Base-by-base conservation (phyloP, 2,113 vertebrate species). In the Stegastes partitus region DNA sequence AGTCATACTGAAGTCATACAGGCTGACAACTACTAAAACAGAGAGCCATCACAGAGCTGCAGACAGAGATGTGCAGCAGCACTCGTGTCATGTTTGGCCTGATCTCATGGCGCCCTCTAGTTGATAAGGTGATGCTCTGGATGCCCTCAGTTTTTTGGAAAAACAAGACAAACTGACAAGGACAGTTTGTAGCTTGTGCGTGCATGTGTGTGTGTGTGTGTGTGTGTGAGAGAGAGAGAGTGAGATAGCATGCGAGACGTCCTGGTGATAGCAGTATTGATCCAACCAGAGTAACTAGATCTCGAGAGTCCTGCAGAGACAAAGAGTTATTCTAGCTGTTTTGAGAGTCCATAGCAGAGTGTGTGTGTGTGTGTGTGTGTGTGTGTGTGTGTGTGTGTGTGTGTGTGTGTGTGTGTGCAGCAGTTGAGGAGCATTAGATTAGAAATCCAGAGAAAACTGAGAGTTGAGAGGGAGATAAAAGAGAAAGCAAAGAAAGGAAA, bases 261-360 rank as follows among this genome's bases (percentile, higher is more conserved):
- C 79, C 65, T 72, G 73, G 81, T 87, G 79, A 85, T 77, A 57
- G n/a, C 50, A 57, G 55, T 79, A 92, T 89, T 88, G 87, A 91
- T 90, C 42, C 23, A 68, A 25, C 15, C 1, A 68, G 42, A 64
- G 87, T 85, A 91, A 89, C 74, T 53, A 66, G 69, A 91, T 75
- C 84, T 86, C 59, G 26, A 11, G 63, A 74, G 74, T 68, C 66
- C 54, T 76, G 81, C 82, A 77, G 39, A 71, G 63, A 73, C 37
- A 64, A 26, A 49, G 65, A 72, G 82, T 87, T 89, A 80, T 89
- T 91, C 63, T 67, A 59, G 73, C 68, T 74, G 56, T 63, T 80
- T 58, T 84, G 55, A 74, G 68, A 79, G 65, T 59, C 55, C 21
- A 70, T 25, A 57, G 44, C 66, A 61, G 62, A 73, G 51, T 63